Percentiles rank a stretch among this genome's conserved stretches.
Evolutionary conservation across 2,888 invertebrate species (phyloP).

Genomic region (Acronicta alni): DNA sequence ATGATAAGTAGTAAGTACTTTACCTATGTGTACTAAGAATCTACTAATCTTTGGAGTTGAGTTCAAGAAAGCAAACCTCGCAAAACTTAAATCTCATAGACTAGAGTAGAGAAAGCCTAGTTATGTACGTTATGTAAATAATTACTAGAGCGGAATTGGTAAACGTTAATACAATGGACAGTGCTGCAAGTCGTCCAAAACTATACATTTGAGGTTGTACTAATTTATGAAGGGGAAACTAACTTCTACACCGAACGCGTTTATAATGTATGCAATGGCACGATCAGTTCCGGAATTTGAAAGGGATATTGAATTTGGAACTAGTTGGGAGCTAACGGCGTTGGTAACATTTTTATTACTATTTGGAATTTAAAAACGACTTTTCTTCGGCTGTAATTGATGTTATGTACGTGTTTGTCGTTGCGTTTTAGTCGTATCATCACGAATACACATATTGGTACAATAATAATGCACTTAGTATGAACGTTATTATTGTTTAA

Average conservation of each 20-base stretch:
- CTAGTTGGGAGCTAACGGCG: constrained; percentile 34
- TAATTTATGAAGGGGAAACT: constrained; percentile 24
- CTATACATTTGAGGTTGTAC: constrained; percentile 10
- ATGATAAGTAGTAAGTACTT: too few relatives aligned
- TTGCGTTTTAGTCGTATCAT: background rate
- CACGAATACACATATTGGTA: background rate
- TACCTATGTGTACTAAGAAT: too few relatives aligned
- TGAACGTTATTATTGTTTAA: background rate
- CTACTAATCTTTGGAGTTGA: too few relatives aligned
- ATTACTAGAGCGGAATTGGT: constrained; percentile 54
- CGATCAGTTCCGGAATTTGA: constrained; percentile 44
- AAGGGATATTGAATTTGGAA: constrained; percentile 45
- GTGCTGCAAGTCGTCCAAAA: constrained; percentile 26
- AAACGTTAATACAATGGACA: constrained; percentile 36
- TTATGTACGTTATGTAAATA: constrained; percentile 43
- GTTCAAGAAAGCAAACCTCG: too few relatives aligned
- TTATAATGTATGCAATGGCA: constrained; percentile 46
- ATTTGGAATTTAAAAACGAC: constrained; percentile 14
- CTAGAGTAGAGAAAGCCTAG: constrained; percentile 1
- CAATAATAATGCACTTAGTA: background rate
- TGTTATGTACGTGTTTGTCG: background rate
- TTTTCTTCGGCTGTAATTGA: background rate
- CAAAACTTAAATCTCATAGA: background rate
- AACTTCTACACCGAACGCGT: constrained; percentile 32
- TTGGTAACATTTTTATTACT: constrained; percentile 30